phyloP scores from a whole-genome alignment of 2,888 invertebrate genomes.

The Petrophora chlorosata region DNA sequence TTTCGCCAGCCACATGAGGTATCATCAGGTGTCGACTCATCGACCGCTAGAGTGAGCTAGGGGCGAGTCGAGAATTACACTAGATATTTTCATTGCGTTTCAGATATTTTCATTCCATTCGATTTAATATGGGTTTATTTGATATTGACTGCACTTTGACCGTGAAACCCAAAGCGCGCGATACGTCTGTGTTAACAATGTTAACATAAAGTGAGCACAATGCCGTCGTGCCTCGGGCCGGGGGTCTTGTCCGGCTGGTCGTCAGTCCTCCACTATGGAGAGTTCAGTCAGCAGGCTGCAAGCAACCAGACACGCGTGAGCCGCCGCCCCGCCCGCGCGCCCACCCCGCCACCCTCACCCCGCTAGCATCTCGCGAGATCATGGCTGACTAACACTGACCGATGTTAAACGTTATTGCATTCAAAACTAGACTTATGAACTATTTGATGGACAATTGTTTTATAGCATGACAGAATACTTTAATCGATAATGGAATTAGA shows the following conservation, averaged over 20 bases:
- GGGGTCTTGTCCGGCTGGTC: slow-evolving; percentile 13
- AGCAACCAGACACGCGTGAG: slow-evolving; percentile 62
- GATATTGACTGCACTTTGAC: no score
- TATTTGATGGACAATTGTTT: not conserved
- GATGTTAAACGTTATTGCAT: no score
- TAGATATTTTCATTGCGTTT: no score
- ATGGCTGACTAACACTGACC: slow-evolving; percentile 2
- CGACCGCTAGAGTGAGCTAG: no score
- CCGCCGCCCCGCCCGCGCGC: slow-evolving; percentile 22
- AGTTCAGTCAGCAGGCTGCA: slow-evolving; percentile 82
- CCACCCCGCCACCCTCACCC: slow-evolving; percentile 21
- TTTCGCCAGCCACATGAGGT: no score
- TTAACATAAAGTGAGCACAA: slow-evolving; percentile 13
- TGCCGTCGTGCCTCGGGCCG: not conserved
- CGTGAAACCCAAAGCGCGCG: slow-evolving; percentile 17
- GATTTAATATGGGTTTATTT: no score
- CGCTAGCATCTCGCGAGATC: slow-evolving; percentile 1
- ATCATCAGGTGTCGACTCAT: no score
- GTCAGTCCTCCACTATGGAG: slow-evolving; percentile 77
- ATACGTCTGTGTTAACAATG: not conserved
- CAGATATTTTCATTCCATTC: no score
- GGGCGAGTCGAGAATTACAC: no score
- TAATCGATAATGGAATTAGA: no score
- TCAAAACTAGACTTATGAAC: no score
- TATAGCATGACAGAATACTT: not conserved